Evolutionary conservation across 2,113 vertebrate species (phyloP).

Genomic region (Gopherus evgoodei): DNA sequence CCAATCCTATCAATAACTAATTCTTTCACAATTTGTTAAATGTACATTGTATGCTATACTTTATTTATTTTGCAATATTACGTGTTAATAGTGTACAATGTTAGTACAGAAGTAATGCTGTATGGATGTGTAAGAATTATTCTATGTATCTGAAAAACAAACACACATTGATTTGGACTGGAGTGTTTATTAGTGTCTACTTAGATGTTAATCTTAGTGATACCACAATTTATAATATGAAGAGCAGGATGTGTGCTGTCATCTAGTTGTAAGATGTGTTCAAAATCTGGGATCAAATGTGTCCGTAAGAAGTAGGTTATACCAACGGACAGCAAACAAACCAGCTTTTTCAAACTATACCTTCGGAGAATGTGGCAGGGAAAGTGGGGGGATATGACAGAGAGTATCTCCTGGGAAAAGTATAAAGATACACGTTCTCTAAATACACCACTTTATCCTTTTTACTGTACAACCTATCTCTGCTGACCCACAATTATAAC

Average conservation of each 20-base stretch:
- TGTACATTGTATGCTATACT: not conserved
- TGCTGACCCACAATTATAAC: not conserved
- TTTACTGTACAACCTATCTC: not conserved
- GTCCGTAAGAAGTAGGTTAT: not conserved
- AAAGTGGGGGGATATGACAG: not conserved
- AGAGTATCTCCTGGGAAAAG: not conserved
- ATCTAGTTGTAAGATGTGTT: not conserved
- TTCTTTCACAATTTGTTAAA: not conserved
- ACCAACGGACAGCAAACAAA: not conserved
- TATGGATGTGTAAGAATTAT: not conserved
- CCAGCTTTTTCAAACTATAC: not conserved
- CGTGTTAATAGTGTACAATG: not conserved
- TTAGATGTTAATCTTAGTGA: not conserved
- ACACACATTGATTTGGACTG: not conserved
- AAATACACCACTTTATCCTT: not conserved
- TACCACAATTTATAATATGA: not conserved
- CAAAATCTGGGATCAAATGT: not conserved
- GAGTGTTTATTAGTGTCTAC: not conserved
- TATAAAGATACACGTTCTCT: not conserved
- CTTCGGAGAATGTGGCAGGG: not conserved
- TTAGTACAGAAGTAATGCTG: not conserved
- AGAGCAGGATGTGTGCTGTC: not conserved
- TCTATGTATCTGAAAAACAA: not conserved
- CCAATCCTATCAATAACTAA: not conserved
- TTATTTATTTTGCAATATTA: not conserved